phyloP scores from a whole-genome alignment of 2,113 vertebrate species.

The Ameiurus melas region DNA sequence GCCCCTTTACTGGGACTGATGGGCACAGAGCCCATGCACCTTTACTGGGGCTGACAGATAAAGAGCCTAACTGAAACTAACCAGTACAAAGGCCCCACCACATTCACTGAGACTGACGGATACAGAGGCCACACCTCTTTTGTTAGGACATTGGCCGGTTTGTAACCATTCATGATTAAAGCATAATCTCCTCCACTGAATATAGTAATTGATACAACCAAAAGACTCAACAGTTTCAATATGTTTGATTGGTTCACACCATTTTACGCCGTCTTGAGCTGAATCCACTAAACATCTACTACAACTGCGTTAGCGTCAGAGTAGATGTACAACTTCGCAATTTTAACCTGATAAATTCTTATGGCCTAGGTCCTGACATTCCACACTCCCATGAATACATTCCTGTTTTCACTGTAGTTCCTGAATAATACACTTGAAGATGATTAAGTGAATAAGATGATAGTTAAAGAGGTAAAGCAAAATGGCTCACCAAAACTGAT shows the following conservation, averaged over 20 bases:
- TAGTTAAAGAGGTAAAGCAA: background rate
- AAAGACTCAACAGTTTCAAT: background rate
- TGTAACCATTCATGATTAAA: background rate
- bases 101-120: background rate
- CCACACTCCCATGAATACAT: background rate
- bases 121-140: background rate
- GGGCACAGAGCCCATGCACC: background rate
- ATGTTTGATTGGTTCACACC: constrained; percentile 1
- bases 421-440: background rate
- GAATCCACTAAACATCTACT: background rate
- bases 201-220: background rate
- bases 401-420: background rate
- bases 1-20: background rate
- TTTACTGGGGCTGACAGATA: background rate
- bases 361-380: background rate
- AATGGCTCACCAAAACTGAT: background rate
- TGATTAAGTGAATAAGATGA: background rate
- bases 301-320: background rate
- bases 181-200: background rate
- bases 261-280: background rate
- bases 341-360: background rate
- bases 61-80: background rate
- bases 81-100: background rate
- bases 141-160: background rate
- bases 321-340: background rate